Percentiles rank a stretch among this genome's conserved stretches.
phyloP scores from a whole-genome alignment of 2,113 vertebrate species.

The Triplophysa dalaica region DNA sequence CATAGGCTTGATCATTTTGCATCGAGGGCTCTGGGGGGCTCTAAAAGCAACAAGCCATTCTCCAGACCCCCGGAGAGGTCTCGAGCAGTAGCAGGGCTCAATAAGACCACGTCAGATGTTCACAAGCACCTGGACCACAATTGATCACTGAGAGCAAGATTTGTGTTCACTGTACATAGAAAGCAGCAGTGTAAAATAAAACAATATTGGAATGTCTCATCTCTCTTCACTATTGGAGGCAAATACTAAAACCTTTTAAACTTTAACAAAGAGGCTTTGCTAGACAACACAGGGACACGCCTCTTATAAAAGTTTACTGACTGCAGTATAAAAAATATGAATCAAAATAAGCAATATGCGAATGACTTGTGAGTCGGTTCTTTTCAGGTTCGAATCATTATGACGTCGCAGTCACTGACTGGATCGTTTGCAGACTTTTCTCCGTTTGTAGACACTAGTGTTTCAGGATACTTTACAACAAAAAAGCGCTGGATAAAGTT shows the following conservation, averaged over 20 bases:
- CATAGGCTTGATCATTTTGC: background rate
- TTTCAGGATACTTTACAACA: too few species aligned
- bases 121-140: conserved; percentile 3
- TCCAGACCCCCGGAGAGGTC: conserved; percentile 7
- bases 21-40: background rate
- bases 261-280: too few species aligned
- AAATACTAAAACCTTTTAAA: background rate
- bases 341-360: too few species aligned
- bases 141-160: background rate
- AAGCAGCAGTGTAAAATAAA: background rate
- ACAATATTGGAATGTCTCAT: background rate
- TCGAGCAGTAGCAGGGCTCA: conserved; percentile 1
- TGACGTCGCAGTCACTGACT: too few species aligned
- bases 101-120: background rate
- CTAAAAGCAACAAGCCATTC: background rate
- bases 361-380: too few species aligned
- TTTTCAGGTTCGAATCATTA: too few species aligned
- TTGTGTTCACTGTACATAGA: background rate
- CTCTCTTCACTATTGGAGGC: background rate
- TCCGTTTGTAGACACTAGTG: too few species aligned
- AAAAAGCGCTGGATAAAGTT: too few species aligned
- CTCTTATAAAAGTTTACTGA: too few species aligned
- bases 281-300: too few species aligned
- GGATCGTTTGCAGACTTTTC: too few species aligned
- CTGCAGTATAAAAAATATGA: too few species aligned